Base-by-base conservation (phyloP, 2,113 vertebrate species). In the Cololabis saira region DNA sequence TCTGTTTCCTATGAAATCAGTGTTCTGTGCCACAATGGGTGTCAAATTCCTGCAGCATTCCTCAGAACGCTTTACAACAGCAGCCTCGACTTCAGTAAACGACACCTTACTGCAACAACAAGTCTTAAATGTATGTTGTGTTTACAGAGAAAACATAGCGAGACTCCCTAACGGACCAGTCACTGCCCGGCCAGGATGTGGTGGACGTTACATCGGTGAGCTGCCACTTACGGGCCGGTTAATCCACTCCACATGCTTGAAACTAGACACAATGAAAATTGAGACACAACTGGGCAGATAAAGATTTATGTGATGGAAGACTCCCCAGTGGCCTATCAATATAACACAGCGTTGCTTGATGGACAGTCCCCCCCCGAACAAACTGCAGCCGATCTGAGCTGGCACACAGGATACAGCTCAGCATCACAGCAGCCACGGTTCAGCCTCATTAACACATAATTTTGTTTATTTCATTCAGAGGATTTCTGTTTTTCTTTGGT, bases 111-210 rank as follows among this genome's bases (percentile, higher is more conserved):
- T 90, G 86, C 77, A 69, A 85, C 79, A 84, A 78, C 83, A 86
- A 64, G 78, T 81, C 85, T 84, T 83, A 74, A 89, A 86, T 83
- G 78, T 85, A 70, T 64, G 57, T 60, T 50, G 61, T 91, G 77
- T 91, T 91, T 92, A 68, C 42, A 89, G 73, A 92, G 87, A 90
- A 91, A 91, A 93, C 90, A 91, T 73, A 79, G 82, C 14, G 15
- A 61, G 71, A 74, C 73, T 76, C 76, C 69, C 69, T 37, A 18
- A 67, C 37, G 71, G 61, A 63, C 59, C 43, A 44, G 61, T 57
- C 64, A 47, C 62, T 66, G 73, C 64, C 60, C 11, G 12, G 51
- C 62, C 71, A 76, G 75, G 81, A 76, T 65, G 74, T 84, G 81
- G 71, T 49, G 62, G 78, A 82, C 24, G 42, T 61, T 21, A n/a